Percentiles rank a stretch among this genome's conserved stretches.
phyloP scores from a whole-genome alignment of 2,797 vertebrate species.

The Enteromius treurensis region DNA sequence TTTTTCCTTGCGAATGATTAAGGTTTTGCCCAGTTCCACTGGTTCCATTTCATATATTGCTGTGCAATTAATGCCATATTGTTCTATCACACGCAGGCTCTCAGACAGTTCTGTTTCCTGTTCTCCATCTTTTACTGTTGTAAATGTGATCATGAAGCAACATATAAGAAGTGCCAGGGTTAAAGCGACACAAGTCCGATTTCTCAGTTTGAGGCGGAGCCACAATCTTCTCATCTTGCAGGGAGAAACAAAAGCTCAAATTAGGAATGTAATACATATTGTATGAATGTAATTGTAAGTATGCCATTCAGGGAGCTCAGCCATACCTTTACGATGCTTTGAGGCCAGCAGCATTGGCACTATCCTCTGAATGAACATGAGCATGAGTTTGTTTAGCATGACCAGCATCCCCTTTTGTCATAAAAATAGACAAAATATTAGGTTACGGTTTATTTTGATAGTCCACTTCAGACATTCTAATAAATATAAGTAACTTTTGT shows the following conservation, averaged over 20 bases:
- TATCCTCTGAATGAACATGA: not conserved
- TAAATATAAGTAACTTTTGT: too few relatives aligned
- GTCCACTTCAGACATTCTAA: too few relatives aligned
- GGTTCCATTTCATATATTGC: constrained; percentile 74
- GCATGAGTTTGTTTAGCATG: not conserved
- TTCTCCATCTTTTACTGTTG: not conserved
- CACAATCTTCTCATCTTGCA: constrained; percentile 25
- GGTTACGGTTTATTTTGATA: too few relatives aligned
- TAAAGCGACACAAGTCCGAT: not conserved
- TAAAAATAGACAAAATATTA: not conserved
- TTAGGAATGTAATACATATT: not conserved
- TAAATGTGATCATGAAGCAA: not conserved
- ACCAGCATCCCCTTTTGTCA: not conserved
- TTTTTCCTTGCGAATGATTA: constrained; percentile 57
- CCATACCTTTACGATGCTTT: not conserved
- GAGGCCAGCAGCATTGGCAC: not conserved
- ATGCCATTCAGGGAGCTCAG: not conserved
- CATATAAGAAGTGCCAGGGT: not conserved
- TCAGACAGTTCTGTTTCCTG: not conserved
- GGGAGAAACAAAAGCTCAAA: not conserved
- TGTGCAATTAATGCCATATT: constrained; percentile 63
- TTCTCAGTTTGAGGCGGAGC: not conserved
- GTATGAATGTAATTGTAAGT: not conserved
- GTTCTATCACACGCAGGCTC: not conserved
- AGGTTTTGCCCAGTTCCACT: constrained; percentile 66